Evolutionary conservation across 2,113 vertebrate species (phyloP).

Genomic region (Isurus oxyrinchus): DNA sequence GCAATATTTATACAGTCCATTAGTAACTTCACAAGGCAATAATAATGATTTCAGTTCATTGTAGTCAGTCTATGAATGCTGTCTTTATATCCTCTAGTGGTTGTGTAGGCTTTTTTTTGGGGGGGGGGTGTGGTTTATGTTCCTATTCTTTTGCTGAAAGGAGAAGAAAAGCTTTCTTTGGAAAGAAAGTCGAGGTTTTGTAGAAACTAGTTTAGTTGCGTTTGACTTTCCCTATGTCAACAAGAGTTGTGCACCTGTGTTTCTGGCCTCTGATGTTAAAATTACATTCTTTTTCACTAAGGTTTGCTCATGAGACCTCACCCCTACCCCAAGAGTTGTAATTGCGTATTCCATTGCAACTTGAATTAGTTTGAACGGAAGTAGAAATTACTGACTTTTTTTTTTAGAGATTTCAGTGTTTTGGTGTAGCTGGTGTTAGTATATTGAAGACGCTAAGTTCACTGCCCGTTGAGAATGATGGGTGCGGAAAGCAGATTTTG

Average conservation of each 20-base stretch:
- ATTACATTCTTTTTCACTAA: not conserved
- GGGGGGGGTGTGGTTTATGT: too few relatives aligned
- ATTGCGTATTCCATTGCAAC: not conserved
- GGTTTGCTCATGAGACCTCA: not conserved
- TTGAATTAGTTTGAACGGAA: not conserved
- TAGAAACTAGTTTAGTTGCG: not conserved
- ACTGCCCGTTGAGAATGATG: not conserved
- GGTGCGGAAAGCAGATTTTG: not conserved
- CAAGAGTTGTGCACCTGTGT: not conserved
- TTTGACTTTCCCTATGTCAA: not conserved
- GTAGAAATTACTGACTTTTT: not conserved
- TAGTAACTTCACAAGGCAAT: not conserved
- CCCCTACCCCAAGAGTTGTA: not conserved
- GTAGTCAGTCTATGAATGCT: not conserved
- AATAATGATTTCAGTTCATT: not conserved
- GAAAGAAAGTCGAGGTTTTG: not conserved
- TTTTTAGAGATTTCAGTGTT: not conserved
- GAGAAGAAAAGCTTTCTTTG: not conserved
- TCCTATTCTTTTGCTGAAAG: too few relatives aligned
- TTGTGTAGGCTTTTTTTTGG: too few relatives aligned
- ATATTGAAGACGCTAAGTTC: not conserved
- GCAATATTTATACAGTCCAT: not conserved
- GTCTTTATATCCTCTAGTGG: not conserved
- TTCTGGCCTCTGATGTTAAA: not conserved
- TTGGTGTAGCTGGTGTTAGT: not conserved